A percentile compares a stretch with the other conserved stretches of the same genome.
These are phyloP conservation scores for Promerops cafer DNA, from an alignment of 2,113 vertebrate species.

Conservation along the genomic window DNA sequence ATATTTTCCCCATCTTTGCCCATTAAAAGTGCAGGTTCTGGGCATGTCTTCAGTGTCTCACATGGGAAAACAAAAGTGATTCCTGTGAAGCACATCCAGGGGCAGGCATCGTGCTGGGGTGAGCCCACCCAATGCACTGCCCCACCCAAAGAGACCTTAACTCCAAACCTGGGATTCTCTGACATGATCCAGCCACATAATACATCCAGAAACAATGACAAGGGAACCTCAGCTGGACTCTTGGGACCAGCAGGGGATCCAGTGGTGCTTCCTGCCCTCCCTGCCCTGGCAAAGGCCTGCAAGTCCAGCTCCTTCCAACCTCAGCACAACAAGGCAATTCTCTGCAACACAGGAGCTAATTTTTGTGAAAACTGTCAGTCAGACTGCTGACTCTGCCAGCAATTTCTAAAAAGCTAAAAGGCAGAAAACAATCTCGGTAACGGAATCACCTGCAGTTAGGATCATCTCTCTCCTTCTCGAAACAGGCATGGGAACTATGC, in stretches of 20 bases:
- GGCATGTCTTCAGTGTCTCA: background rate
- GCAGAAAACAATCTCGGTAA: background rate
- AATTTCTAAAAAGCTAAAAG: background rate
- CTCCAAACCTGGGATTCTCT: background rate
- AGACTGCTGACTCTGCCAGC: background rate
- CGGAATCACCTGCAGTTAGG: background rate
- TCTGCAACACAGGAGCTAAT: background rate
- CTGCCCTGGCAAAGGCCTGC: background rate
- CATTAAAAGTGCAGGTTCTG: background rate
- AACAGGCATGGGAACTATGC: background rate
- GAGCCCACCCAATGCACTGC: background rate
- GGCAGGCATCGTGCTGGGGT: fast-evolving
- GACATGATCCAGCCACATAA: background rate
- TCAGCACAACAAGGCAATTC: background rate
- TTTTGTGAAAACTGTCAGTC: background rate
- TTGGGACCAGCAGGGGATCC: background rate
- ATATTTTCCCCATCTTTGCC: background rate
- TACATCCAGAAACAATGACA: background rate
- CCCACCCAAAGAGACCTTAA: background rate
- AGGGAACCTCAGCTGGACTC: background rate
- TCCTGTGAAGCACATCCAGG: background rate
- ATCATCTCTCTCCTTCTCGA: background rate
- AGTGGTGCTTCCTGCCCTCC: background rate
- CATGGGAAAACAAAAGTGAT: background rate
- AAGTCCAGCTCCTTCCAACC: background rate